phyloP scores from a whole-genome alignment of 2,797 vertebrate genomes.

The Catharus ustulatus region DNA sequence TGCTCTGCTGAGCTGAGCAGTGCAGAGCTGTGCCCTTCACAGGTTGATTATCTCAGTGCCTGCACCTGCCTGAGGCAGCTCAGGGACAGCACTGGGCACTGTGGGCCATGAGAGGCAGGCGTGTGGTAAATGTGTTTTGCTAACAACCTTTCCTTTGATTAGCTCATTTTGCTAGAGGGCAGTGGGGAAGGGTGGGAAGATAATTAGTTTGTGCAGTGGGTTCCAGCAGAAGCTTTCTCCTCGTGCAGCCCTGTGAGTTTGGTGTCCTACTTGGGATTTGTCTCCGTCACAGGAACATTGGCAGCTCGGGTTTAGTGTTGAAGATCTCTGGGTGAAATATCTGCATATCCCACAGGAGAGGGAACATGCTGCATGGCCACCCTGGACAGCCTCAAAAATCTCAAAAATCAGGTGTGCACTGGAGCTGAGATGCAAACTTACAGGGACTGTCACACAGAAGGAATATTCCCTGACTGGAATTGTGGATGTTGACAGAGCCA shows the following conservation, averaged over 20 bases:
- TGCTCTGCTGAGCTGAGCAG: neutral
- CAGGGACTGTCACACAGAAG: neutral
- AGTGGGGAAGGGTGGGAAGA: conserved; percentile 28
- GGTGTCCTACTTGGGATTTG: conserved; percentile 62
- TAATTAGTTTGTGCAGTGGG: conserved; percentile 56
- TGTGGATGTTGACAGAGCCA: neutral
- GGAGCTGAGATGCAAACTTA: neutral
- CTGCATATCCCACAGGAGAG: neutral
- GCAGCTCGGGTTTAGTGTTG: neutral
- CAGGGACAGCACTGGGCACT: neutral
- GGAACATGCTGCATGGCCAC: neutral
- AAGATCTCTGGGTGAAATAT: neutral
- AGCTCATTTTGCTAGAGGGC: conserved; percentile 55
- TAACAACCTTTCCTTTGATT: conserved; percentile 61
- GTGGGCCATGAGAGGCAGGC: neutral
- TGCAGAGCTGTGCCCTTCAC: conserved; percentile 51
- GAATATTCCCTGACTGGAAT: neutral
- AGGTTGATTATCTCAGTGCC: conserved; percentile 15
- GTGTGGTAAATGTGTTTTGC: conserved; percentile 62
- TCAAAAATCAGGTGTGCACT: neutral
- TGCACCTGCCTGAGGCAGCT: neutral
- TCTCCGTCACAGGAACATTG: neutral
- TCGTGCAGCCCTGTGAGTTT: neutral
- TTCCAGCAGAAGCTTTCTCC: conserved; percentile 42
- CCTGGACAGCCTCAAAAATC: neutral